These are phyloP conservation scores for Aurelia aurita complex sp. Pacific DNA, from an alignment of 30 jellyfish, hydroid and myxozoan species.

Conservation along the genomic window DNA sequence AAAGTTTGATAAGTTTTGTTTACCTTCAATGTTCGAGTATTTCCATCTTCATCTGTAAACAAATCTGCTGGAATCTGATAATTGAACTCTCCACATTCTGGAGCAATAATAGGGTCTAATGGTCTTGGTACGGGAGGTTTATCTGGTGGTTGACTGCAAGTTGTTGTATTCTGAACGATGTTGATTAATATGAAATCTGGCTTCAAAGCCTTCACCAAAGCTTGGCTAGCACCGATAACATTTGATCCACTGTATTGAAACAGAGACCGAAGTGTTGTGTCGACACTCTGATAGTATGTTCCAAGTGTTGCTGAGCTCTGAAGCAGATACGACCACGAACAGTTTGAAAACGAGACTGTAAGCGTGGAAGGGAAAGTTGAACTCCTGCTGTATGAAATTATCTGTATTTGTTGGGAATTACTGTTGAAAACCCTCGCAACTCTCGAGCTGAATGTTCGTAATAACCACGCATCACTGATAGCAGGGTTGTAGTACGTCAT, in stretches of 20 bases:
- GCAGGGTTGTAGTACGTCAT: slow-evolving; percentile 45
- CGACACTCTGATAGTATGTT: slow-evolving; percentile 60
- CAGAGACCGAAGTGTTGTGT: slow-evolving; percentile 22
- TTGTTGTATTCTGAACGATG: slow-evolving; percentile 33
- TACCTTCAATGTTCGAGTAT: slow-evolving; percentile 39
- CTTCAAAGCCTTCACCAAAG: slow-evolving; percentile 37
- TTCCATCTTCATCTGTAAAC: slow-evolving; percentile 78
- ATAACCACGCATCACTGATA: slow-evolving; percentile 40
- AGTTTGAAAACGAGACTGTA: slow-evolving; percentile 8
- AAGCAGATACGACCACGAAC: slow-evolving; percentile 1
- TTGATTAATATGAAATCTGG: slow-evolving; percentile 63
- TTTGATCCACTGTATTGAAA: slow-evolving; percentile 61
- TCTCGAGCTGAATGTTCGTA: slow-evolving; percentile 36
- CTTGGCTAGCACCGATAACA: slow-evolving; percentile 28
- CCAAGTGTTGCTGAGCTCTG: slow-evolving; percentile 26
- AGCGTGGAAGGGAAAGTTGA: slow-evolving; percentile 11
- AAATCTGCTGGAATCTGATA: slow-evolving; percentile 67
- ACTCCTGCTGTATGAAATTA: slow-evolving; percentile 46
- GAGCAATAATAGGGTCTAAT: slow-evolving; percentile 27
- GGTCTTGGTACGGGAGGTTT: slow-evolving; percentile 50
- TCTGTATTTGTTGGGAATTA: slow-evolving; percentile 31
- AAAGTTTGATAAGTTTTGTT: too few species aligned
- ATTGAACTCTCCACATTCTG: slow-evolving; percentile 76
- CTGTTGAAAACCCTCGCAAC: slow-evolving; percentile 26
- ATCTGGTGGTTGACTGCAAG: slow-evolving; percentile 62